Evolutionary conservation across 2,888 invertebrate species (phyloP).

Genomic region (Keiferia lycopersicella): DNA sequence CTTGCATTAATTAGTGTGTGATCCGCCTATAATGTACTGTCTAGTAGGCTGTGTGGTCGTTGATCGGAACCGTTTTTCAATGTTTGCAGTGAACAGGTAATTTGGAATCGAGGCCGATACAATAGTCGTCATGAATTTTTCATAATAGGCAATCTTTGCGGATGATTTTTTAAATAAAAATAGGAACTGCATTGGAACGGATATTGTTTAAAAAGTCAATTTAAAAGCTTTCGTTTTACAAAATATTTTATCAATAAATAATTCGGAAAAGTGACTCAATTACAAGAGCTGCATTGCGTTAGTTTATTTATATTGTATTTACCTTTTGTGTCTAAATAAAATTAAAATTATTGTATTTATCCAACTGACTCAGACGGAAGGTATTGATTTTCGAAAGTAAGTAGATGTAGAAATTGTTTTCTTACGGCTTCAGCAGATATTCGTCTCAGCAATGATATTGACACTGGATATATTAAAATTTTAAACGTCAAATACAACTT

Average conservation of each 20-base stretch:
- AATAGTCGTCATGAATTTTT: constrained; percentile 10
- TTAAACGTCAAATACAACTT: no score
- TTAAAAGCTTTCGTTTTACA: not conserved
- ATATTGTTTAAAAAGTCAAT: not conserved
- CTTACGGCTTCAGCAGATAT: no score
- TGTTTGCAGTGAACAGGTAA: constrained; percentile 16
- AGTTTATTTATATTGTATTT: no score
- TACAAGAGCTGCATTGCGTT: not conserved
- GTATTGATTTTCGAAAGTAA: no score
- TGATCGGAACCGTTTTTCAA: constrained; percentile 12
- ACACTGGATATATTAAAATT: no score
- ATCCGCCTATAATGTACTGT: not conserved
- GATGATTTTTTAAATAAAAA: constrained; percentile 5
- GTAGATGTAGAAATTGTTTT: no score
- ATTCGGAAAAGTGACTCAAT: not conserved
- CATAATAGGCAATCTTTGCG: constrained; percentile 15
- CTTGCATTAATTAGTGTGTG: no score
- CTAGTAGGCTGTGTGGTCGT: no score
- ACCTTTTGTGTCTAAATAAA: no score
- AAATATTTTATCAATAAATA: not conserved
- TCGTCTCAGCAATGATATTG: no score
- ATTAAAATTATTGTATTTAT: no score
- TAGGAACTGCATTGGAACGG: not conserved
- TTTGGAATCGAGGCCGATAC: constrained; percentile 6
- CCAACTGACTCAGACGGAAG: no score